phyloP scores from a whole-genome alignment of 2,113 vertebrate species.

The Setophaga coronata region DNA sequence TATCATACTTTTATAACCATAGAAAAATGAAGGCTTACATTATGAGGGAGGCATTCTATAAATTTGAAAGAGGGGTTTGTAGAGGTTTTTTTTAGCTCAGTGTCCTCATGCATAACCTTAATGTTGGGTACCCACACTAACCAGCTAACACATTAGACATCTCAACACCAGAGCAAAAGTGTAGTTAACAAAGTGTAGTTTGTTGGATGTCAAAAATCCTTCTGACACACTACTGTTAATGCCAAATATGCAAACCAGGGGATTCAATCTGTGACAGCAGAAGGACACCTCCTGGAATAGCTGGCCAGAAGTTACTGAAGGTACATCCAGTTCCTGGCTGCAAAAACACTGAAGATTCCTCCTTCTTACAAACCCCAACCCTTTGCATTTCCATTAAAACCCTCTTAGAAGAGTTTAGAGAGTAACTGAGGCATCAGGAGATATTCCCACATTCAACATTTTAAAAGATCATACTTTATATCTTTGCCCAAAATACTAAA shows the following conservation, averaged over 20 bases:
- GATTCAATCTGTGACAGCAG: neutral
- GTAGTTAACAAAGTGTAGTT: neutral
- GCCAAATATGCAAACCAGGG: neutral
- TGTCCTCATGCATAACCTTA: neutral
- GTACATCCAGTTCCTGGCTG: neutral
- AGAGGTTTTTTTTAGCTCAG: neutral
- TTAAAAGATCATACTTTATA: neutral
- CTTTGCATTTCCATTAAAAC: neutral
- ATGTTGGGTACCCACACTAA: neutral
- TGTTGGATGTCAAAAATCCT: neutral
- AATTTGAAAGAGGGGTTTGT: neutral
- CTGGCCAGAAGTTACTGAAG: neutral
- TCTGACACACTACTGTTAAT: neutral
- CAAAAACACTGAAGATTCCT: neutral
- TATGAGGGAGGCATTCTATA: neutral
- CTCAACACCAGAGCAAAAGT: neutral
- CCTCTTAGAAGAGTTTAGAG: neutral
- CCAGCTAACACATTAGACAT: neutral
- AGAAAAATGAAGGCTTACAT: neutral
- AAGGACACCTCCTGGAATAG: constrained; percentile 27
- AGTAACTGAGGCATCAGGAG: neutral
- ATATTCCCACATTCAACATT: neutral
- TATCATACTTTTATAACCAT: neutral
- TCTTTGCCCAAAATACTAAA: neutral
- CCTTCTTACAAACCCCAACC: neutral